These are phyloP conservation scores for Scaptodrosophila lebanonensis DNA, from an alignment of 1,140 invertebrate species.

Conservation along the genomic window DNA sequence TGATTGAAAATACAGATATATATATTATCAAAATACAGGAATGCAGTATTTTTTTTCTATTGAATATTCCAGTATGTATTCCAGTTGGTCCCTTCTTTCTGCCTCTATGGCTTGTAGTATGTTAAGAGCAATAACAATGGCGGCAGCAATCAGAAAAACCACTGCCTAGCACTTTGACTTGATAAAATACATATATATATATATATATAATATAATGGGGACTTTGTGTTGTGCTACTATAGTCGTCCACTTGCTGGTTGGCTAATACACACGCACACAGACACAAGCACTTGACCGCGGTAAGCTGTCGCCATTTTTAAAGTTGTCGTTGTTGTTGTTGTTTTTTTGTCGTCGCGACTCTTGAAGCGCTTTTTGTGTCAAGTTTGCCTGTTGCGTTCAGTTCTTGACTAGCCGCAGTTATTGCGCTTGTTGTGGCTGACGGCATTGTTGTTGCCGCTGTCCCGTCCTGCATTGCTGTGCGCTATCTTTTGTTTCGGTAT, in stretches of 20 bases:
- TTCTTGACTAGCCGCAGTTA: constrained; percentile 27
- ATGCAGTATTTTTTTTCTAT: too few species aligned
- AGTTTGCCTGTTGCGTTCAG: constrained; percentile 65
- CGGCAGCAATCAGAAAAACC: too few species aligned
- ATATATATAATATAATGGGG: too few species aligned
- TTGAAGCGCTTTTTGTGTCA: constrained; percentile 44
- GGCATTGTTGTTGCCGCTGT: constrained; percentile 21
- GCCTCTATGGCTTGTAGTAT: too few species aligned
- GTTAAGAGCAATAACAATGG: too few species aligned
- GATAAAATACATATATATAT: too few species aligned
- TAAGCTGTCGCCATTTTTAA: constrained; percentile 40
- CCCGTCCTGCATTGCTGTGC: constrained; percentile 13
- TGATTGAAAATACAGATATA: too few species aligned
- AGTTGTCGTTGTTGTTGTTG: constrained; percentile 6
- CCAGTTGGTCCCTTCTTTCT: too few species aligned
- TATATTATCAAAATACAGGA: too few species aligned
- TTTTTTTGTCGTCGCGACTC: constrained; percentile 11
- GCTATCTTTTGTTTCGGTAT: background rate
- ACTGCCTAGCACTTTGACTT: too few species aligned
- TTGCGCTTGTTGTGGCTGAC: constrained; percentile 24
- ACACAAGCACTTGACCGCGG: background rate
- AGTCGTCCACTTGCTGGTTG: constrained; percentile 38
- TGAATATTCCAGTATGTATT: too few species aligned
- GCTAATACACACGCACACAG: constrained; percentile 11
- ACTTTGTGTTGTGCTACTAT: constrained; percentile 43